These are phyloP conservation scores for Lasioglossum zephyrum DNA, from an alignment of 2,888 invertebrate genomes.

Conservation along the genomic window DNA sequence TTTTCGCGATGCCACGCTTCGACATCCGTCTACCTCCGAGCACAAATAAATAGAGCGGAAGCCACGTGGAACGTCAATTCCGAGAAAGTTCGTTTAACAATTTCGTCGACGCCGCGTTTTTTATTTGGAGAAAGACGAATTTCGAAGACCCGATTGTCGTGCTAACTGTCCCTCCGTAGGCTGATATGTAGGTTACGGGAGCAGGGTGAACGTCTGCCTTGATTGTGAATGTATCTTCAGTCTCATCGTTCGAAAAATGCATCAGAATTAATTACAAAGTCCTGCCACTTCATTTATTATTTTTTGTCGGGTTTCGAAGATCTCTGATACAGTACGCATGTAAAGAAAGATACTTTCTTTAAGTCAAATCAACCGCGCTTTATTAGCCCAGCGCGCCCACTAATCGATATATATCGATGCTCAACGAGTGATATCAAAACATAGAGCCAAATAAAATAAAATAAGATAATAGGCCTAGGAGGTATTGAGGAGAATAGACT, in stretches of 20 bases:
- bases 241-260: not conserved
- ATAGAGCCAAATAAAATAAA: too few species aligned
- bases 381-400: too few species aligned
- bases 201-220: not conserved
- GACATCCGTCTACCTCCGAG: not conserved
- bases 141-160: not conserved
- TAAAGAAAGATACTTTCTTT: too few species aligned
- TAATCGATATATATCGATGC: too few species aligned
- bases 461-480: too few species aligned
- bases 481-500: too few species aligned
- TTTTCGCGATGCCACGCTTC: not conserved
- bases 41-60: not conserved
- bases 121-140: not conserved
- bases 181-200: not conserved
- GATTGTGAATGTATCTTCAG: not conserved
- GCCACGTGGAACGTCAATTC: not conserved
- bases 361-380: too few species aligned
- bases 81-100: not conserved
- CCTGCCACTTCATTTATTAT: not conserved
- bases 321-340: not conserved
- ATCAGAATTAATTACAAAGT: not conserved
- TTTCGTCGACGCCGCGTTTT: not conserved
- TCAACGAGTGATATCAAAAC: too few species aligned
- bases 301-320: not conserved
- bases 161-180: not conserved